These are phyloP conservation scores for Poecilobothrus nobilitatus DNA, from an alignment of 2,888 invertebrate species.

Conservation along the genomic window DNA sequence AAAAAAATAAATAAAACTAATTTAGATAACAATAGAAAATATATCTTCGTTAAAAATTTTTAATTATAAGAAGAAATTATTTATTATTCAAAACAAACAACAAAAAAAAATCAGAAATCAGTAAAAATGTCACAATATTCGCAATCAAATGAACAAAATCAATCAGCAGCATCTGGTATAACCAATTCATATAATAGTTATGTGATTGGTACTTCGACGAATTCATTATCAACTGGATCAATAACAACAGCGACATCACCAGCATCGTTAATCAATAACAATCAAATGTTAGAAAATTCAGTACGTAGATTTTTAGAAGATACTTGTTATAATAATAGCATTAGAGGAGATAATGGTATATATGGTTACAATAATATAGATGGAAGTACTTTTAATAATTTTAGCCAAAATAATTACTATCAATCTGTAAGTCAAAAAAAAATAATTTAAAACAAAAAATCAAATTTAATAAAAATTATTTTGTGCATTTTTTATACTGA, in stretches of 20 bases:
- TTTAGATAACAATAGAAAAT: too few species aligned
- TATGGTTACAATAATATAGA: not conserved
- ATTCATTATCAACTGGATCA: not conserved
- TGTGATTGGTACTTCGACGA: not conserved
- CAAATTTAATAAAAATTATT: too few species aligned
- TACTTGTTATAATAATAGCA: not conserved
- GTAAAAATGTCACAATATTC: not conserved
- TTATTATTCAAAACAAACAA: not conserved
- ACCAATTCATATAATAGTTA: not conserved
- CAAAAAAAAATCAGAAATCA: not conserved
- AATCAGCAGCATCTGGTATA: not conserved
- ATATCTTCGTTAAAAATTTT: too few species aligned
- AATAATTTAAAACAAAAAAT: not conserved
- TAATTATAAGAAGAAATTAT: too few species aligned
- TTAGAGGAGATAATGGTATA: not conserved
- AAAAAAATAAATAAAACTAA: too few species aligned
- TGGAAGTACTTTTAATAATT: not conserved
- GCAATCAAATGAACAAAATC: not conserved
- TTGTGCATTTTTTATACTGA: not conserved
- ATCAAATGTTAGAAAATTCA: not conserved
- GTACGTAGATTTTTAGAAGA: not conserved
- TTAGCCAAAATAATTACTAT: not conserved
- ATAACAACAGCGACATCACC: not conserved
- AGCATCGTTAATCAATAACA: not conserved
- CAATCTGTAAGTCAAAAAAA: not conserved